Evolutionary conservation across 2,113 vertebrate genomes (phyloP), one percentile per base, ranked within the genome.

Genomic region (Psittacara wagleri): DNA sequence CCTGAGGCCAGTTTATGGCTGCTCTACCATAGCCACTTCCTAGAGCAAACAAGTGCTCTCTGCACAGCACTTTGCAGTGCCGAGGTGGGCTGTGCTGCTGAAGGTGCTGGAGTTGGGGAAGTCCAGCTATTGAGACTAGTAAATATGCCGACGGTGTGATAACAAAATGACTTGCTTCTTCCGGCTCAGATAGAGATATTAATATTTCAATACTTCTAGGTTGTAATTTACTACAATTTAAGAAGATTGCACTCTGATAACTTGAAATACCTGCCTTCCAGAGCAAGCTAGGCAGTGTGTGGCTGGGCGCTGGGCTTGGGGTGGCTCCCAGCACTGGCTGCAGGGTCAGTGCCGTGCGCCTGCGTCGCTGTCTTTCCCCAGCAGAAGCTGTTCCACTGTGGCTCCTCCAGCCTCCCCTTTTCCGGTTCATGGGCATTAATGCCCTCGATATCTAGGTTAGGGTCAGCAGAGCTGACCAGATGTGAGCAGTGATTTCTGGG

Each of bases 401-500:
- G 28, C 76, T 80, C 67, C 64, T 59, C 75, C 20, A 20, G 51
- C 89, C 44, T 39, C 67, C 31, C 55, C 70, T 24, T 18, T 49
- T n/a, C 69, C 55, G 89, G 77, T 89, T 92, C 63, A 7, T 48
- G 79, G 29, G 92, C 90, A 85, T 96, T 94, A 96, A 96, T 90
- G 95, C 61, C 81, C 86, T 92, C 77, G 49, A 54, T 97, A 95
- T 96, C 87, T 97, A 96, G 97, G 96, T 98, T 97, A 97, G 95
- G 86, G 92, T 81, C 97, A 96, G 86, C 94, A 80, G 90, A 95
- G 82, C 94, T 96, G 97, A 96, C 98, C 98, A 97, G 97, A 98
- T 97, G 98, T 95, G 97, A 96, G 97, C 96, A 95, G 96, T 74
- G 92, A 97, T 97, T 98, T 98, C 97, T 97, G 96, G 95, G 98